phyloP scores from a whole-genome alignment of 2,888 invertebrate genomes.

The Phymatocera aterrima region DNA sequence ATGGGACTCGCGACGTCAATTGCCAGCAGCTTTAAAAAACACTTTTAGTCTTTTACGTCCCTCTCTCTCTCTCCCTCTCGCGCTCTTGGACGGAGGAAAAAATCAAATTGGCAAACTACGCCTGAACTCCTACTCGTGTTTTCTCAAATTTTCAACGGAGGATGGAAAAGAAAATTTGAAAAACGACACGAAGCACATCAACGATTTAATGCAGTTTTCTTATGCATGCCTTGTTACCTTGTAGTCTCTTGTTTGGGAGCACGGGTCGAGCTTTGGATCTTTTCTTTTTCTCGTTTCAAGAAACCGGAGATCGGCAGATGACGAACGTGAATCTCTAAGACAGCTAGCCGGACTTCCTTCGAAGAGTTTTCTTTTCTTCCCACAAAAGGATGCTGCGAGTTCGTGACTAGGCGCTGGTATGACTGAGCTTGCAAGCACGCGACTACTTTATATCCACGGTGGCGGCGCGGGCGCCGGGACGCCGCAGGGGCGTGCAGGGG shows the following conservation, averaged over 20 bases:
- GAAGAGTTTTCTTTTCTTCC: conserved; percentile 4
- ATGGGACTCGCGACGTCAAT: no score
- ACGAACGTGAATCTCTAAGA: neutral
- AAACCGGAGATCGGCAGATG: neutral
- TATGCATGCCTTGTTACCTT: neutral
- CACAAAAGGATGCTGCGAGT: conserved; percentile 42
- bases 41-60: no score
- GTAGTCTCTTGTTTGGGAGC: no score
- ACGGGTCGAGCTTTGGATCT: neutral
- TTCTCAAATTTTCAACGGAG: neutral
- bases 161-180: neutral
- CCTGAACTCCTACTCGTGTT: neutral
- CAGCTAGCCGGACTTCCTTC: conserved; percentile 4
- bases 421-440: conserved; percentile 71
- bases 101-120: neutral
- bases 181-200: neutral
- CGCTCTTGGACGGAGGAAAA: neutral
- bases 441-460: conserved; percentile 70
- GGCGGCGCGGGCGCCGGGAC: conserved; percentile 37
- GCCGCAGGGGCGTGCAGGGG: conserved; percentile 7
- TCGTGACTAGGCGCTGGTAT: conserved; percentile 62
- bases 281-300: neutral
- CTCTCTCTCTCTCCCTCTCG: no score
- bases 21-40: no score
- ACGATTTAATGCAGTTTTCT: neutral